phyloP scores from a whole-genome alignment of 1,140 invertebrate genomes.

The Pachyrhynchus sulphureomaculatus region DNA sequence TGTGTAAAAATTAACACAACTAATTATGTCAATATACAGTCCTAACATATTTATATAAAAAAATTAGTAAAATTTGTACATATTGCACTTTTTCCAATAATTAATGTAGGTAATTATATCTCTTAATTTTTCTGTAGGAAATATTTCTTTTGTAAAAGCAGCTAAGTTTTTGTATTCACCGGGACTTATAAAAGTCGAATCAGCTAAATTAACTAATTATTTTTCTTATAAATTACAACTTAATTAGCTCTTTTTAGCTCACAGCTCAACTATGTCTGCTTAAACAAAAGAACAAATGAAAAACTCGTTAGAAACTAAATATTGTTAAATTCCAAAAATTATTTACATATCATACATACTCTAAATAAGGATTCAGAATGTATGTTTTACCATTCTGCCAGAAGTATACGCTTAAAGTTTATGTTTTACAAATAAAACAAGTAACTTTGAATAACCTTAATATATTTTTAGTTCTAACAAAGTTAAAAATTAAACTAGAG shows the following conservation, averaged over 20 bases:
- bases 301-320: slow-evolving; percentile 25
- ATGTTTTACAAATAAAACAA: no score
- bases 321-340: slow-evolving; percentile 33
- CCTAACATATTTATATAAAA: slow-evolving; percentile 53
- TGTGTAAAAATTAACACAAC: slow-evolving; percentile 48
- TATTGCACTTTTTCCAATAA: slow-evolving; percentile 55
- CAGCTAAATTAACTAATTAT: not conserved
- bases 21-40: slow-evolving; percentile 52
- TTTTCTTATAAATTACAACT: not conserved
- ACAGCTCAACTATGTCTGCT: slow-evolving; percentile 20
- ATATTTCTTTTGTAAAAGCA: slow-evolving; percentile 40
- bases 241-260: not conserved
- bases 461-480: no score
- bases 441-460: no score
- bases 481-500: no score
- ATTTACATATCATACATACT: slow-evolving; percentile 28
- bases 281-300: slow-evolving; percentile 33
- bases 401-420: no score
- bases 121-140: slow-evolving; percentile 40
- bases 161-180: slow-evolving; percentile 7
- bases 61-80: slow-evolving; percentile 56
- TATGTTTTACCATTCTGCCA: no score
- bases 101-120: slow-evolving; percentile 45
- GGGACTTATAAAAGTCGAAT: not conserved
- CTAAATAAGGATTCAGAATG: no score